Evolutionary conservation across 30 jellyfish, hydroid and myxozoan genomes (phyloP).

Genomic region (Catostylus mosaicus): DNA sequence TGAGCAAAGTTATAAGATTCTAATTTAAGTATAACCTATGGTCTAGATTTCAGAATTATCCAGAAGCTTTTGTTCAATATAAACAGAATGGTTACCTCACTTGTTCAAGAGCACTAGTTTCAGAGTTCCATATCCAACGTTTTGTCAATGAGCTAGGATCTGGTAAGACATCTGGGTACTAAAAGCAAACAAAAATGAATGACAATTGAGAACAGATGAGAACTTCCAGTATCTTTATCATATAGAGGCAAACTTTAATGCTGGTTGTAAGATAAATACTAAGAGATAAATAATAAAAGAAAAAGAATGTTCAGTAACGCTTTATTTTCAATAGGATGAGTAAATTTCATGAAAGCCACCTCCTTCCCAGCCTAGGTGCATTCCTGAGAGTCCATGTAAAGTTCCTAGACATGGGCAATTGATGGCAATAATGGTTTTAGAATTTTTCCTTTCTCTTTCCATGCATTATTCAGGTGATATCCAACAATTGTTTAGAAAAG

Average conservation of each 20-base stretch:
- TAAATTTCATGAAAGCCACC: no score
- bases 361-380: no score
- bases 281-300: neutral
- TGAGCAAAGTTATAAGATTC: no score
- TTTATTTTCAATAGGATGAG: neutral
- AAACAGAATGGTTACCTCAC: constrained; percentile 47
- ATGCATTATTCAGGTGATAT: no score
- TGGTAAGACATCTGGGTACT: constrained; percentile 90
- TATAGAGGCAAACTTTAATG: neutral
- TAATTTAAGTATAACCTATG: neutral
- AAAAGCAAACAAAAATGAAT: constrained; percentile 4
- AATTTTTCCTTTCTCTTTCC: no score
- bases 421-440: no score
- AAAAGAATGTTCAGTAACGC: neutral
- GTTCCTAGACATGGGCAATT: no score
- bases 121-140: constrained; percentile 88
- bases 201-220: neutral
- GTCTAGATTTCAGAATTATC: neutral
- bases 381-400: no score
- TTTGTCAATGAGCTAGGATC: constrained; percentile 66
- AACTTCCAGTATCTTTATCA: neutral
- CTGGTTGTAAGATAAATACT: neutral
- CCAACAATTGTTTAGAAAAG: no score
- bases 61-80: neutral
- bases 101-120: constrained; percentile 70